Percentiles rank a stretch among this genome's conserved stretches.
phyloP scores from a whole-genome alignment of 2,113 vertebrate genomes.

The Mirza zaza region DNA sequence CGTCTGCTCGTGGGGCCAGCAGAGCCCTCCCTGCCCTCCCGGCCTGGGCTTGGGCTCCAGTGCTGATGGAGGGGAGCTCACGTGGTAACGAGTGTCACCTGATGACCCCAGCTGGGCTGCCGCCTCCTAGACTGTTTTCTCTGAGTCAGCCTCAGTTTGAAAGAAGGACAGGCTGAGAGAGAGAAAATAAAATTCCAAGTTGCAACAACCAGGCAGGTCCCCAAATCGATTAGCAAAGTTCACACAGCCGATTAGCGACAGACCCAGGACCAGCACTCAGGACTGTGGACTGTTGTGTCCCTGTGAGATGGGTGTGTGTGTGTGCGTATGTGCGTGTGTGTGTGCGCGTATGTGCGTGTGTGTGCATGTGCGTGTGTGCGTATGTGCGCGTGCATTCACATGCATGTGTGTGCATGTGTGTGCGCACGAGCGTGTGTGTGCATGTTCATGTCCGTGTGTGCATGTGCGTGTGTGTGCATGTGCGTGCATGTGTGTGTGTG shows the following conservation, averaged over 20 bases:
- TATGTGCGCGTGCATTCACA: too few species aligned
- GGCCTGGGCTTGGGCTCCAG: too few species aligned
- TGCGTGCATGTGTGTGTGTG: accelerated
- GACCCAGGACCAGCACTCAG: background rate
- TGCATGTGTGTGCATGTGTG: too few species aligned
- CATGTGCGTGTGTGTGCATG: accelerated
- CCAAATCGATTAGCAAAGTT: too few species aligned
- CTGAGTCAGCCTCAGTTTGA: background rate
- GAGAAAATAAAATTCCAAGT: background rate
- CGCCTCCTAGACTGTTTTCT: background rate
- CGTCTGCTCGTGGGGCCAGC: accelerated
- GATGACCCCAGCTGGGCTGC: accelerated
- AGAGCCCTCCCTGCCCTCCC: background rate
- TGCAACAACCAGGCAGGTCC: too few species aligned
- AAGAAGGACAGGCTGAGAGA: background rate
- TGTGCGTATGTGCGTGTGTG: too few species aligned
- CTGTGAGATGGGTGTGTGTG: background rate
- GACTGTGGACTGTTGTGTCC: background rate
- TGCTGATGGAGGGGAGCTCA: background rate
- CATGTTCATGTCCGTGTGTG: background rate
- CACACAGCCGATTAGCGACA: background rate
- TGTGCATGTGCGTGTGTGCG: accelerated
- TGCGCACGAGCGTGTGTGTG: background rate
- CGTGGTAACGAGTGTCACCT: accelerated
- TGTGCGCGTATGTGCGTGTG: background rate